Base-by-base conservation (phyloP, 2,888 invertebrate genomes). In the Drosophila affinis region DNA sequence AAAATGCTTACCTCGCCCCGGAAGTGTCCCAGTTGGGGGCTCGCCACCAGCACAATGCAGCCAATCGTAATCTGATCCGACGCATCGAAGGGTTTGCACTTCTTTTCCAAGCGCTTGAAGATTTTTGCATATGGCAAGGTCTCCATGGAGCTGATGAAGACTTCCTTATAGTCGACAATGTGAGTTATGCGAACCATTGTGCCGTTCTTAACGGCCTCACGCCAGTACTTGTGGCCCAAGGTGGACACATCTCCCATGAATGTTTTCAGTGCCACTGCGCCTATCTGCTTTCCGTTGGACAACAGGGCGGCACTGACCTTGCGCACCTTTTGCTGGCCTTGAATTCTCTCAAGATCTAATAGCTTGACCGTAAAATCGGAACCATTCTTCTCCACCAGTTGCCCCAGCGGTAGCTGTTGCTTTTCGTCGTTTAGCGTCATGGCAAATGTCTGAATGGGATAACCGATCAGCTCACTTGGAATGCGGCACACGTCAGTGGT, bases 161-260 rank as follows among this genome's bases (percentile, higher is more conserved):
- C 12, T 18, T 76, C 70, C 4, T 55, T 9, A 45, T 64, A 68
- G 39, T 39, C 63, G 2, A 51, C 2, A 0, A 88, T 53, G 49
- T 72, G 63, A 1, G 78, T 71, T 0, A 85, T 85, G 21, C 72
- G 75, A 4, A 88, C 84, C 5, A n/a, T 2, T 17, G 21, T 48
- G 0, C 55, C 59, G 3, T 62, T 46, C 2, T 46, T 27, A 9
- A 88, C 58, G 2, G 70, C 45, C 9, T 85, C 67, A 3, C 51
- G 60, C 85, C 85, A 87, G 45, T 53, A 74, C 47, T 77, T 71
- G 17, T 47, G 55, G 0, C 78, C 75, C 6, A 84, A 12, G 5
- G 74, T 59, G 5, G 34, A 18, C 1, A 69, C 45, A 0, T n/a
- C 18, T 3, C 82, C 87, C 6, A 52, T 3, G 9, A 84, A 84